These are phyloP conservation scores for Ifrita kowaldi DNA, from an alignment of 2,113 vertebrate genomes.

Conservation along the genomic window DNA sequence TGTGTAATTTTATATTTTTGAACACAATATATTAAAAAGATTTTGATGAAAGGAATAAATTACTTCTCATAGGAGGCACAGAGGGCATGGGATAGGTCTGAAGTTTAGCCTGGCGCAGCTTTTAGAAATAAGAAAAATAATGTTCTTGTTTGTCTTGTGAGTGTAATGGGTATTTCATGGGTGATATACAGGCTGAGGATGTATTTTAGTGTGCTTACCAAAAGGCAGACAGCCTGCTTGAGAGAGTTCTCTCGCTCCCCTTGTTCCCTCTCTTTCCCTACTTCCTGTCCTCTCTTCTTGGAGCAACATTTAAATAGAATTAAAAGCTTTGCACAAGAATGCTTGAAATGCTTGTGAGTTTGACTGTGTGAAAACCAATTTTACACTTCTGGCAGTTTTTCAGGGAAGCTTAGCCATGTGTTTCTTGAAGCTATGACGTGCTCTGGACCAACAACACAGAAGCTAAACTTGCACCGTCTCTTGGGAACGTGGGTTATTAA, in stretches of 20 bases:
- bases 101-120: background rate
- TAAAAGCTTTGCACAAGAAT: constrained; percentile 44
- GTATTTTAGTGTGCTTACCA: background rate
- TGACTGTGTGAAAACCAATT: constrained; percentile 41
- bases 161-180: background rate
- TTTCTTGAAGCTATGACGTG: background rate
- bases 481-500: background rate
- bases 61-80: background rate
- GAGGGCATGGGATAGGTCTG: background rate
- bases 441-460: background rate
- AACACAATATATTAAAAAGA: background rate
- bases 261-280: background rate
- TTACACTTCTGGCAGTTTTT: background rate
- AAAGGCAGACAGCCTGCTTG: background rate
- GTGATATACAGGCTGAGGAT: background rate
- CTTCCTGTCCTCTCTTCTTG: background rate
- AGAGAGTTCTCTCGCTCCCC: background rate
- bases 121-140: background rate
- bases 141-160: background rate
- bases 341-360: constrained; percentile 45
- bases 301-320: constrained; percentile 7
- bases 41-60: background rate
- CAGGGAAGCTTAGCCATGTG: background rate
- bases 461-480: background rate
- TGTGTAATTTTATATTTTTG: background rate